Base-by-base conservation (phyloP, 2,888 invertebrate genomes). In the Drosophila ustulata region DNA sequence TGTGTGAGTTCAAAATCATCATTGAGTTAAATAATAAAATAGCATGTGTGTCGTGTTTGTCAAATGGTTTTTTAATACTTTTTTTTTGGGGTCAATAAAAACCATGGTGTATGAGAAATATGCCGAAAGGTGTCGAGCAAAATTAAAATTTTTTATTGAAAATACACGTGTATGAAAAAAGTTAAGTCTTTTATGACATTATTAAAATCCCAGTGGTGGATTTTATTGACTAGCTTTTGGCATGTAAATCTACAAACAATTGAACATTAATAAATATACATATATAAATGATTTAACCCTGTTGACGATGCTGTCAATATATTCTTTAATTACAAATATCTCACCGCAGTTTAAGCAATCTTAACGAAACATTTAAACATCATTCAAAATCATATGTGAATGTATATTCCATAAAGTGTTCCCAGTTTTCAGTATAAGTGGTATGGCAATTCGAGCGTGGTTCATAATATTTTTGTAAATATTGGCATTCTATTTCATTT, bases 21-120 rank as follows among this genome's bases (percentile, higher is more conserved):
- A 50, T 7, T 43, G 50, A 43, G 57, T 66, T 73, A 64, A 65
- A 76, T 65, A 76, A 69, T 56, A 65, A 65, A 71, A 53, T 6
- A 66, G 32, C 43, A 25, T 28, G 25, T 50, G 46, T 55, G 41
- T 63, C 49, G 61, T 55, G 47, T 56, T 66, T 59, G 47, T 53
- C 45, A 69, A 74, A 71, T 49, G 43, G 11, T 47, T 59, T 57
- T 62, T 57, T 56, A 66, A 64, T 71, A 23, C 5, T 45, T 23
- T 7, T 43, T 25, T 0, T 25, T 11, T 18, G 4, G 37, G 13
- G 23, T 25, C 37, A 39, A 51, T 18, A 32, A 32, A 57, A 55
- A 52, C 1, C 23, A 28, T n/a, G 23, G 50, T 45, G 56, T 45
- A 43, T 56, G 51, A 23, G 47, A 30, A 30, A 51, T 56, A 32